These are phyloP conservation scores for Hydropsyche betteni DNA, from an alignment of 2,888 invertebrate species.

Conservation along the genomic window DNA sequence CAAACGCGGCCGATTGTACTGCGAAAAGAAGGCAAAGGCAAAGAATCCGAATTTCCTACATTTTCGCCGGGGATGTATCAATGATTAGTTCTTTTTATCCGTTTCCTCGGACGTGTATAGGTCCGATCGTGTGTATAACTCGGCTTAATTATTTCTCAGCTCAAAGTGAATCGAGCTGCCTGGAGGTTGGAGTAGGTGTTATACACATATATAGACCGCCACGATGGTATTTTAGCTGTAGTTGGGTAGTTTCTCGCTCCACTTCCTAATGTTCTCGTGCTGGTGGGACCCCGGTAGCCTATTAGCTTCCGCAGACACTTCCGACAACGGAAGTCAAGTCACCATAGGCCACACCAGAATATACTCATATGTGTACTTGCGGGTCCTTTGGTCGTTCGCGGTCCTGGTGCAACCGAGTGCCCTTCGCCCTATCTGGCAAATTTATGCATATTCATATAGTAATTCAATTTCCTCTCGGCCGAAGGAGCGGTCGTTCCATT, in stretches of 20 bases:
- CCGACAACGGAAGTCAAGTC: constrained; percentile 37
- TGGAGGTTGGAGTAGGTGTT: not conserved
- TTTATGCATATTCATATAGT: constrained; percentile 46
- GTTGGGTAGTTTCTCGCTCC: constrained; percentile 19
- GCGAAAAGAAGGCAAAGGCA: not conserved
- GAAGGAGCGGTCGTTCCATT: constrained; percentile 34
- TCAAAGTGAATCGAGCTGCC: not conserved
- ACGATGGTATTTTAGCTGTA: not conserved
- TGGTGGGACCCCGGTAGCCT: constrained; percentile 23
- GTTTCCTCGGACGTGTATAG: not conserved
- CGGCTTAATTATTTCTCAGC: constrained; percentile 19
- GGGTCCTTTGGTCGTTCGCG: not conserved
- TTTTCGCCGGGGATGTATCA: no score
- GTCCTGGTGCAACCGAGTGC: constrained; percentile 5
- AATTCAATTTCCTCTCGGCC: constrained; percentile 43
- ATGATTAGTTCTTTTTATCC: no score
- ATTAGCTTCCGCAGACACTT: constrained; percentile 42
- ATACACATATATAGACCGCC: no score
- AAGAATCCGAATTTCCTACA: not conserved
- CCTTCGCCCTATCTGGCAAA: constrained; percentile 26
- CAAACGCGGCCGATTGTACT: not conserved
- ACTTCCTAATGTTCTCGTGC: constrained; percentile 17
- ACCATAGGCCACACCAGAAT: constrained; percentile 3
- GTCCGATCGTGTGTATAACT: constrained; percentile 2
- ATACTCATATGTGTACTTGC: not conserved